Evolutionary conservation across 2,113 vertebrate genomes (phyloP).

Genomic region (Euleptes europaea): DNA sequence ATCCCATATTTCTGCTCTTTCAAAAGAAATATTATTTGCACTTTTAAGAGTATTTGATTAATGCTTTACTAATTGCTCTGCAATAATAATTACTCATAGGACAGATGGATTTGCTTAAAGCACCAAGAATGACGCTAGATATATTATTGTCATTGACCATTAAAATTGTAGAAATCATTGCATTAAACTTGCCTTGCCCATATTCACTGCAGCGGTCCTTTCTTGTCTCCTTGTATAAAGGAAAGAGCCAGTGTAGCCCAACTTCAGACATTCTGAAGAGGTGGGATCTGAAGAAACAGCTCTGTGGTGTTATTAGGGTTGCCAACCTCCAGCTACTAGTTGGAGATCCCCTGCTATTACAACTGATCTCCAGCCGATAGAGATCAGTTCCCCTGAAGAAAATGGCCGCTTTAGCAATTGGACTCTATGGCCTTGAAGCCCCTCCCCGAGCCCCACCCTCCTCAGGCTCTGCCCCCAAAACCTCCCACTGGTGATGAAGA

Average conservation of each 20-base stretch:
- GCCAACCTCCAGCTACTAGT: too few relatives aligned
- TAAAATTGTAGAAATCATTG: not conserved
- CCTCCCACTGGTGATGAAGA: too few relatives aligned
- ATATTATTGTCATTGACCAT: conserved; percentile 13
- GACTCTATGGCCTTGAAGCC: too few relatives aligned
- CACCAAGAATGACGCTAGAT: conserved; percentile 8
- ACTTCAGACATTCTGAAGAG: not conserved
- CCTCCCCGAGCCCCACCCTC: too few relatives aligned
- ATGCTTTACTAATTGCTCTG: conserved; percentile 30
- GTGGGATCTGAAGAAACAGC: not conserved
- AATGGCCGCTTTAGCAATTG: too few relatives aligned
- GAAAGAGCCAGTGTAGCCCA: not conserved
- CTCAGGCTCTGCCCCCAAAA: too few relatives aligned
- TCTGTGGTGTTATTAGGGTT: too few relatives aligned
- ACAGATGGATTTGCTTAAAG: conserved; percentile 30
- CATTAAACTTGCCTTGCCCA: not conserved
- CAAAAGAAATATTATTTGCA: conserved; percentile 18
- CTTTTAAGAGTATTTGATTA: conserved; percentile 44
- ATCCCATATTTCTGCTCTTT: conserved; percentile 13
- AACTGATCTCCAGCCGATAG: too few relatives aligned
- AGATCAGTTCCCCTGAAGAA: too few relatives aligned
- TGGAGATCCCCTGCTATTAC: too few relatives aligned
- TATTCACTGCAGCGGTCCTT: not conserved
- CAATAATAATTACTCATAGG: conserved; percentile 24
- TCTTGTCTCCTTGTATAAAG: not conserved